Evolutionary conservation across 2,888 invertebrate genomes (phyloP).

Genomic region (Nipponacmea schrenckii): DNA sequence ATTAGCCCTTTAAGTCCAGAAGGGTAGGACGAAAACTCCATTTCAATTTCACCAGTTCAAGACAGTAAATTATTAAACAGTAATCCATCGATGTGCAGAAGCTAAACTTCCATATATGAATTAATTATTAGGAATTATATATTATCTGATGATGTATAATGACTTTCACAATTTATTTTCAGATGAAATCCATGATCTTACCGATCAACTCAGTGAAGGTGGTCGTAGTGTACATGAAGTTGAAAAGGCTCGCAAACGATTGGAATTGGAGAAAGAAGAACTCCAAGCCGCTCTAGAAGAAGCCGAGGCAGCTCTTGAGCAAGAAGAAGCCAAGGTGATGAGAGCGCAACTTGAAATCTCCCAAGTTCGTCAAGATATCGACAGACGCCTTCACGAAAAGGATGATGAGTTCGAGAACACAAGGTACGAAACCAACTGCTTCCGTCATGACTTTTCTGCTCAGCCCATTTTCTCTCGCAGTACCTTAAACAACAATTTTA

Average conservation of each 20-base stretch:
- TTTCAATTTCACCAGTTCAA: no score
- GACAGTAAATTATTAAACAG: no score
- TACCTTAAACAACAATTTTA: no score
- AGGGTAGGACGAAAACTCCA: no score
- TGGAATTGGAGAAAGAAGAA: constrained; percentile 99
- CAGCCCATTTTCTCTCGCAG: no score
- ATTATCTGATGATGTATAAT: background rate
- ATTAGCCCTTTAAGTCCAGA: no score
- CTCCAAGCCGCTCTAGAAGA: constrained; percentile 99
- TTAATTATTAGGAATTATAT: no score
- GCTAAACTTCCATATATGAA: no score
- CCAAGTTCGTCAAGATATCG: constrained; percentile 99
- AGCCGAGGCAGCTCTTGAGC: constrained; percentile 98
- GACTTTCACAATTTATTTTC: constrained; percentile 12
- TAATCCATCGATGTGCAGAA: no score
- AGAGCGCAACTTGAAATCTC: constrained; percentile 97
- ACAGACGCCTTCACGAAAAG: constrained; percentile 99
- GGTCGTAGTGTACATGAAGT: constrained; percentile 99
- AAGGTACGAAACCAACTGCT: constrained; percentile 63
- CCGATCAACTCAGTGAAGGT: constrained; percentile 99
- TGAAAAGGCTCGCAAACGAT: constrained; percentile 97
- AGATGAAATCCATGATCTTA: constrained; percentile 99
- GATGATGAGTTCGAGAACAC: constrained; percentile 99
- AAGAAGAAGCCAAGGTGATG: constrained; percentile 94
- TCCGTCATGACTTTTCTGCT: no score